Evolutionary conservation across 2,797 vertebrate species (phyloP), one percentile per base, ranked within the genome.

Genomic region (Chiroxiphia lanceolata): DNA sequence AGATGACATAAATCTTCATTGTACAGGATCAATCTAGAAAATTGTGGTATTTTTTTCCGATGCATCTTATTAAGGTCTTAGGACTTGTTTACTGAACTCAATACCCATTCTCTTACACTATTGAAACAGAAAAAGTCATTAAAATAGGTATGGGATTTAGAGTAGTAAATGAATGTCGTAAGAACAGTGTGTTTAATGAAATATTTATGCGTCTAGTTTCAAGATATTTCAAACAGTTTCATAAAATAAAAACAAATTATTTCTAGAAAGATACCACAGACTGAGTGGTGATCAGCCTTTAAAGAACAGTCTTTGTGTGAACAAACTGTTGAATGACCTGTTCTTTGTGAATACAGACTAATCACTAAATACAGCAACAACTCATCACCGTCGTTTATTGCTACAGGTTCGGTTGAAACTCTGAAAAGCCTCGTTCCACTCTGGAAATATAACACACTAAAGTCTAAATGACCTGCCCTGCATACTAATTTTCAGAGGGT

Each of bases 1-100:
- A 84, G 50, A 67, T 53, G 9, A 89, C 48, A 84, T 77, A 89
- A 70, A 89, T 95, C 94, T 94, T 95, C 63, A 84, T 23, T 64
- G 80, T 18, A 74, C 34, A 64, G 48, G 57, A 94, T 83, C 69
- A 89, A 53, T 90, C 70, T 69, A 68, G 65, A 90, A 63, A 72
- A 94, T 9, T 80, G 34, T 31, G 33, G 40, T 42, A 38, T 34
- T 83, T 79, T 87, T 89, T 94, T 83, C 67, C 79, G 77, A 69
- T 91, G 61, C 29, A 77, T 84, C 83, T 88, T 83, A 82, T 89
- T 69, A 71, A 90, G 25, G 15, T 74, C 40, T 74, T 77, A 76
- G 19, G 33, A 68, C 42, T 50, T 89, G 36, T 82, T 93, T 93
- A 79, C 63, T 82, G 64, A 93, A 86, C 44, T 83, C 68, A 31